Evolutionary conservation across 2,797 vertebrate genomes (phyloP), one percentile per base, ranked within the genome.

Genomic region (Eurystomus glaucurus): DNA sequence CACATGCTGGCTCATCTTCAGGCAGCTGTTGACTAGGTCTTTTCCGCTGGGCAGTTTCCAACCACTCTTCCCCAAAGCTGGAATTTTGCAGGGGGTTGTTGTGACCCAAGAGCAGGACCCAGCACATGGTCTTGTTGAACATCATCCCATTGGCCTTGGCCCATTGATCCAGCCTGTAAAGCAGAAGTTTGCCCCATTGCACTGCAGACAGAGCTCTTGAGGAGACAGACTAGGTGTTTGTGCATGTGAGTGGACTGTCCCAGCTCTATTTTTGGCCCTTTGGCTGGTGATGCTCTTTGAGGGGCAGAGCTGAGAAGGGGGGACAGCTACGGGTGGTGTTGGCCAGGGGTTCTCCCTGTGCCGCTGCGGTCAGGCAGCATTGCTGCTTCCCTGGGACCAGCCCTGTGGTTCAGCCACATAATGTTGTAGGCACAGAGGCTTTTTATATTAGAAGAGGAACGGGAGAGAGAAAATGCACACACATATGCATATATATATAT

Each of bases 321-420:
- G 9, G 4, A 12, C 0, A 3, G 65, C 61, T 28, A 50, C 1
- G 14, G 29, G 60, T 12, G 26, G 33, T 69, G 62, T 51, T 33
- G 37, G 41, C 23, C 0, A 0, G 22, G 39, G 46, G 15, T 4
- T 87, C n/a, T 66, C 11, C 45, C 43, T 14, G 31, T 1, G 11
- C 18, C 0, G 0, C 60, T 1, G 0, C 0, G 23, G 37, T 26
- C 1, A 0, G 61, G 45, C 55, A 62, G 54, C 66, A 23, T 6
- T 0, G 2, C 37, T 1, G 8, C 50, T 68, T 61, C 46, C 61
- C 75, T 71, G 72, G 51, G 52, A 58, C 41, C 4, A 6, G 76
- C 55, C 62, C 92, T 61, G 70, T 18, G 79, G 82, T 69, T 94
- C 85, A 65, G 18, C 94, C 55, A 23, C 35, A 3, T 10, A 39